These are phyloP conservation scores for Lates calcarifer DNA, from an alignment of 2,113 vertebrate species.

Conservation along the genomic window DNA sequence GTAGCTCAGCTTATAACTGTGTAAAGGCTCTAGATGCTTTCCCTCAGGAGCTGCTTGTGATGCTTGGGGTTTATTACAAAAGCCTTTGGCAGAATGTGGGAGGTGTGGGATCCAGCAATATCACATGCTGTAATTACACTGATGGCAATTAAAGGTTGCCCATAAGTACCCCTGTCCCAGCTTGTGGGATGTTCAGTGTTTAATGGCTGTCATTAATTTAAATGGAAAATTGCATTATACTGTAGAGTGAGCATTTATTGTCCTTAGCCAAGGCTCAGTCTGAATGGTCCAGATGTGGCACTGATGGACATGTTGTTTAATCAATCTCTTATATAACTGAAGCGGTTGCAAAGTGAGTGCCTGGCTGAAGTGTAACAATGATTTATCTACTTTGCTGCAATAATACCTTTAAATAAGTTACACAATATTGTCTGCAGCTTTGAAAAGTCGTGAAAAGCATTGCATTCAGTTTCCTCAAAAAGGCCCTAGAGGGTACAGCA, in stretches of 20 bases:
- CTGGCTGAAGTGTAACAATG: constrained; percentile 4
- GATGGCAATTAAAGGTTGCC: constrained; percentile 42
- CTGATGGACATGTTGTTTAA: constrained; percentile 24
- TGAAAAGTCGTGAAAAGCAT: background rate
- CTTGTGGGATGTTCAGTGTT: constrained; percentile 37
- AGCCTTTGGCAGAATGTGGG: constrained; percentile 41
- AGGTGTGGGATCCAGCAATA: constrained; percentile 34
- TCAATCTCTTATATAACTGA: constrained; percentile 37
- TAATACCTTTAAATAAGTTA: constrained; percentile 40
- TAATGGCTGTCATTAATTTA: constrained; percentile 51
- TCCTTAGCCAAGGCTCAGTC: background rate
- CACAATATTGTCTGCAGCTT: constrained; percentile 17
- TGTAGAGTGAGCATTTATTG: constrained; percentile 32
- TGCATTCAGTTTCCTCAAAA: background rate
- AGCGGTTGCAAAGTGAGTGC: background rate
- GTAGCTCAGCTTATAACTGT: constrained; percentile 1
- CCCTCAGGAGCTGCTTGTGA: constrained; percentile 35
- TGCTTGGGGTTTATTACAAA: constrained; percentile 45
- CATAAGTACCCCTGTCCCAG: constrained; percentile 28
- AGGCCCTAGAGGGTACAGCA: background rate
- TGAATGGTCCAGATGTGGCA: constrained; percentile 16
- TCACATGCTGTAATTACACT: constrained; percentile 56
- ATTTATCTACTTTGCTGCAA: constrained; percentile 42
- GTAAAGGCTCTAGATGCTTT: background rate
- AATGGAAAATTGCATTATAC: constrained; percentile 27